Percentiles rank a stretch among this genome's conserved stretches.
phyloP scores from a whole-genome alignment of 2,113 vertebrate species.

The Glaucomys volans region DNA sequence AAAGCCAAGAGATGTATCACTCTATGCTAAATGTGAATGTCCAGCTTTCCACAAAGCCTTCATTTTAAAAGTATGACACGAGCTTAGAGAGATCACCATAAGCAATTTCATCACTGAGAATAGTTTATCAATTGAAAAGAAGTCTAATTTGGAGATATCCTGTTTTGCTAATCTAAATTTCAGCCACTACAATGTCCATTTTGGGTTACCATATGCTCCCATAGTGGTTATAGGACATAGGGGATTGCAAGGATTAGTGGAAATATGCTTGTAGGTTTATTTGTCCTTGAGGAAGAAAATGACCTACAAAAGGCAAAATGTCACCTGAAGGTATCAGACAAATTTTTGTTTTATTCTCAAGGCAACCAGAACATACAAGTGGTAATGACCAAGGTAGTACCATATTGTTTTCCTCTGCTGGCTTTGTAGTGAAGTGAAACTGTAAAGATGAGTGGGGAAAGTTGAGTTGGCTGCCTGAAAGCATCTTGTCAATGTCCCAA shows the following conservation, averaged over 20 bases:
- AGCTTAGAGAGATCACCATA: constrained; percentile 44
- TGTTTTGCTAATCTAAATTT: constrained; percentile 66
- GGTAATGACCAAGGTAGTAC: background rate
- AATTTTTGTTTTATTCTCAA: constrained; percentile 35
- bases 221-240: background rate
- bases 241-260: background rate
- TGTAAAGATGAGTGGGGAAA: background rate
- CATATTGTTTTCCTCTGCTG: background rate
- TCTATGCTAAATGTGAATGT: background rate
- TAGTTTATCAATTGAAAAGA: constrained; percentile 55
- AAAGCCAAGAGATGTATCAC: background rate
- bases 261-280: background rate
- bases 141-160: constrained; percentile 58
- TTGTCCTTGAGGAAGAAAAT: constrained; percentile 16
- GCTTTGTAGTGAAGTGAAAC: background rate
- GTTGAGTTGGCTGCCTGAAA: background rate
- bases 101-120: constrained; percentile 8
- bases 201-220: background rate
- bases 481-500: no score
- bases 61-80: background rate
- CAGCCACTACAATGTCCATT: background rate
- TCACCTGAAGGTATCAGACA: background rate
- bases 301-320: background rate
- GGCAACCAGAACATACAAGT: background rate
- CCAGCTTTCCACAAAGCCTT: constrained; percentile 6